Conservation (phyloP, 2,113 vertebrate genomes). For the Meles meles region DNA sequence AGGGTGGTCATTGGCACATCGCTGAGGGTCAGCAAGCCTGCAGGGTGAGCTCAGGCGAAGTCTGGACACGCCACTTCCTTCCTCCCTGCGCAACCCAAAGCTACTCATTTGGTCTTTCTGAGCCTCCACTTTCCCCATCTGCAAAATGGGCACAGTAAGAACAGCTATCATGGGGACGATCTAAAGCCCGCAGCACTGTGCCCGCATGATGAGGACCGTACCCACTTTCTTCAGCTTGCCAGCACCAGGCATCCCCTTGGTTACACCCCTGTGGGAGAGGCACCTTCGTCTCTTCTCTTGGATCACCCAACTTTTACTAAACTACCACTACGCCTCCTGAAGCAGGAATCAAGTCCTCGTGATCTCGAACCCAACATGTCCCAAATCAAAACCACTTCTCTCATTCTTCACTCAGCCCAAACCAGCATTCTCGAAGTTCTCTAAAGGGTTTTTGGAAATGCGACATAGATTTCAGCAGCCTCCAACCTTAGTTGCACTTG, state of each 20-base stretch:
- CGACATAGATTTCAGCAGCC: neutral
- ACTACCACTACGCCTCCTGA: neutral
- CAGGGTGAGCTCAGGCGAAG: accelerated
- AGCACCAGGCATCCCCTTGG: neutral
- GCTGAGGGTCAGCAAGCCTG: neutral
- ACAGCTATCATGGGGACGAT: accelerated
- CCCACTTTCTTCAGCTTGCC: neutral
- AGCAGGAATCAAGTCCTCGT: neutral
- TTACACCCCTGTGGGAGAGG: neutral
- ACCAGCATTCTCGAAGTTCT: neutral
- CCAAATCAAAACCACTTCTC: neutral
- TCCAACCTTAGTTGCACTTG: neutral
- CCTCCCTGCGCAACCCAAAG: neutral
- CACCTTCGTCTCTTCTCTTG: neutral
- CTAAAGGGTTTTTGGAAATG: neutral
- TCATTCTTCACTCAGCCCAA: neutral
- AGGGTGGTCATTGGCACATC: neutral
- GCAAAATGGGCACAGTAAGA: neutral
- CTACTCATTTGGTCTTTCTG: neutral
- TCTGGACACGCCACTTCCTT: neutral
- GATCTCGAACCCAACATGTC: neutral
- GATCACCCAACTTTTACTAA: neutral
- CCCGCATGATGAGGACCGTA: accelerated
- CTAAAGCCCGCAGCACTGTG: neutral
- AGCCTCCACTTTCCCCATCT: neutral